These are phyloP conservation scores for Penaeus chinensis DNA, from an alignment of 1,140 invertebrate species.

Conservation along the genomic window DNA sequence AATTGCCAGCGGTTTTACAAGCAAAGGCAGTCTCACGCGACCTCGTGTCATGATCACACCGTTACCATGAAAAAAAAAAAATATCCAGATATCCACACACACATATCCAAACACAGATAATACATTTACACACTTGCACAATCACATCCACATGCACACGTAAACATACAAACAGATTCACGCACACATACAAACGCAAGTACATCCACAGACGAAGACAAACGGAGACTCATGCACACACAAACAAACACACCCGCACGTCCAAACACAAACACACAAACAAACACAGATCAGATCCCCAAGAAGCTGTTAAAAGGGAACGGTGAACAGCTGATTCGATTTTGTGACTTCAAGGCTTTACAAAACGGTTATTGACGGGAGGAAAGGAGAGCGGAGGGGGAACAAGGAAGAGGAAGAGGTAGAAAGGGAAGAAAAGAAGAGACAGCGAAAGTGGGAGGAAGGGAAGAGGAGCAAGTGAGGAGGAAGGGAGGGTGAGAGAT, in stretches of 20 bases:
- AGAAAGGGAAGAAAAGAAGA: not conserved
- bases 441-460: not conserved
- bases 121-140: no score
- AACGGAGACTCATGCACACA: not conserved
- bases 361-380: not conserved
- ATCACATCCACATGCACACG: no score
- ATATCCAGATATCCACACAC: not conserved
- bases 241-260: not conserved
- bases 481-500: not conserved
- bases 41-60: no score
- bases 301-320: no score
- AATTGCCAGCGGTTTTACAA: no score
- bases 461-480: not conserved
- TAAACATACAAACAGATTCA: not conserved
- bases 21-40: no score
- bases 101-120: not conserved
- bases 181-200: not conserved
- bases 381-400: not conserved
- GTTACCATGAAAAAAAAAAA: no score
- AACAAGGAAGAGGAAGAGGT: not conserved
- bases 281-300: not conserved
- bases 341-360: no score
- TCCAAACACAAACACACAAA: slow-evolving; percentile 1
- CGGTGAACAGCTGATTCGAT: no score
- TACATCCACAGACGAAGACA: not conserved